Conservation (phyloP, 2,888 invertebrate genomes). For the Clostera curtula region DNA sequence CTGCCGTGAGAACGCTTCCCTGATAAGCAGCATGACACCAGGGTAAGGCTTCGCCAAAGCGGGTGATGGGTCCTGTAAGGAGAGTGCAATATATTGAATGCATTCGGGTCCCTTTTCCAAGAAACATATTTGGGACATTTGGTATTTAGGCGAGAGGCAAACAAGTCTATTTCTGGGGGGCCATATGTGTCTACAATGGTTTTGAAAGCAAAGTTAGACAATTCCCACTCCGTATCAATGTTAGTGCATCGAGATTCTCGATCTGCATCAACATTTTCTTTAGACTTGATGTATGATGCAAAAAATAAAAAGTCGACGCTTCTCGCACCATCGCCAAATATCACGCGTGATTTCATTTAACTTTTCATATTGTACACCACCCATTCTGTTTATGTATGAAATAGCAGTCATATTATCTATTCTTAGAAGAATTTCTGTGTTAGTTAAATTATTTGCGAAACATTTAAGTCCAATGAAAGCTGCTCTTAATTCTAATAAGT, state of each 20-base stretch:
- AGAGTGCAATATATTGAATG: neutral
- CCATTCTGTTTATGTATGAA: neutral
- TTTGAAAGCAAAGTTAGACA: too few relatives aligned
- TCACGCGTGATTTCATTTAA: neutral
- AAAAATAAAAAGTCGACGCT: neutral
- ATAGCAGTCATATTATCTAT: conserved; percentile 1
- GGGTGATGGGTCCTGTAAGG: conserved; percentile 6
- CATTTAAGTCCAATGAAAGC: neutral
- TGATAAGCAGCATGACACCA: conserved; percentile 2
- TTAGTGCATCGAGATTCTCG: conserved; percentile 2
- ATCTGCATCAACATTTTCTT: conserved; percentile 1
- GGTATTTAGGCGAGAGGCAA: conserved; percentile 1
- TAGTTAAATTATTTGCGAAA: neutral
- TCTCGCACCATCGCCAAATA: conserved; percentile 1
- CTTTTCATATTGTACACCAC: neutral
- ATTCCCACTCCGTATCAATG: conserved; percentile 3
- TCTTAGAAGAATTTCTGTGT: neutral
- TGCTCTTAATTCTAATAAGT: too few relatives aligned
- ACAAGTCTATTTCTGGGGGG: conserved; percentile 2
- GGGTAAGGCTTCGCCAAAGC: conserved; percentile 3
- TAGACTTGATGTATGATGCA: neutral
- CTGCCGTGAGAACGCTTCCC: conserved; percentile 1
- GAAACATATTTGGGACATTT: conserved; percentile 3
- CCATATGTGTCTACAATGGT: neutral
- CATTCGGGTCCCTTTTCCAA: neutral